These are phyloP conservation scores for Shinisaurus crocodilurus DNA, from an alignment of 2,113 vertebrate species.

Conservation along the genomic window DNA sequence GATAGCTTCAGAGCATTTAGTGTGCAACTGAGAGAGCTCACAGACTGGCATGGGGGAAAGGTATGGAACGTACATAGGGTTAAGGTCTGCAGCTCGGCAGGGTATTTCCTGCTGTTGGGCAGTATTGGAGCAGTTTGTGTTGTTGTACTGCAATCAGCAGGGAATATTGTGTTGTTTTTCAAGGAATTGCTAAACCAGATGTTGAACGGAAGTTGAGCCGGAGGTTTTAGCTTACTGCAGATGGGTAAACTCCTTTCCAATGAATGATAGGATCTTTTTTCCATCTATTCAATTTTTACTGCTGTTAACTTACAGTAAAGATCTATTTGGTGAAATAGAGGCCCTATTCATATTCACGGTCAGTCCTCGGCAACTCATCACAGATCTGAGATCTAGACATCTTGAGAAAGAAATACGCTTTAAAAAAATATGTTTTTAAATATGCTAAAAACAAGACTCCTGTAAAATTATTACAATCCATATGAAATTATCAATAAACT, in stretches of 20 bases:
- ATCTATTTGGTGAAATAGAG: conserved; percentile 3
- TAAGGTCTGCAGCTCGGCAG: conserved; percentile 50
- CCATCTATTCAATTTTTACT: neutral
- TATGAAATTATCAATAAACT: neutral
- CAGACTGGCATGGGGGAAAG: conserved; percentile 39
- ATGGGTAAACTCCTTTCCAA: conserved; percentile 56
- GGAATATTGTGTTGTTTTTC: conserved; percentile 77
- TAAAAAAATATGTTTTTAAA: neutral
- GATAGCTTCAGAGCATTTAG: conserved; percentile 43
- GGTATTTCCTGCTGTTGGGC: conserved; percentile 58
- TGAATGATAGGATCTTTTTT: conserved; percentile 48
- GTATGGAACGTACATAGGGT: conserved; percentile 41
- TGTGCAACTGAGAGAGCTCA: conserved; percentile 40
- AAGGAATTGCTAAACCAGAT: conserved; percentile 80
- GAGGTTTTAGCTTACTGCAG: conserved; percentile 54
- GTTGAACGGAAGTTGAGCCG: conserved; percentile 61
- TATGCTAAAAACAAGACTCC: neutral
- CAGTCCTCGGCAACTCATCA: neutral
- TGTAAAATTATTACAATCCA: neutral
- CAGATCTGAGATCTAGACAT: neutral
- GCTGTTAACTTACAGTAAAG: conserved; percentile 7
- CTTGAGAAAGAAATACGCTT: neutral
- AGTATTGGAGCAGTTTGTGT: conserved; percentile 54
- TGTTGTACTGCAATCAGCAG: conserved; percentile 67
- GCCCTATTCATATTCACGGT: neutral